Evolutionary conservation across 2,888 invertebrate genomes (phyloP), one percentile per base, ranked within the genome.

Genomic region (Eupithecia insigniata): DNA sequence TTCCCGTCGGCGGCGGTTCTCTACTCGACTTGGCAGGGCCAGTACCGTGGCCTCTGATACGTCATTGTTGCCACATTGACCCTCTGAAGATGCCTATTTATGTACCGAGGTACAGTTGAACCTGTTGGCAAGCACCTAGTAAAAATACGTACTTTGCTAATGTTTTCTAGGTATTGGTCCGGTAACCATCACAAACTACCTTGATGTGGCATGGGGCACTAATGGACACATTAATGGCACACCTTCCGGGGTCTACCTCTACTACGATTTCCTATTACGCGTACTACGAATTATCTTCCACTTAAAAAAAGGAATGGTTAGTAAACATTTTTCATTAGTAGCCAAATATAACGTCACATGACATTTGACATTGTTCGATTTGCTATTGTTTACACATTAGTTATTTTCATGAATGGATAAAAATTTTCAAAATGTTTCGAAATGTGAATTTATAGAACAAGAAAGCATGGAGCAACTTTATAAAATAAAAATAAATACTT

Each of bases 151-250:
- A 26, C 26, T 55, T 55, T 55, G 14, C 1, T 55, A 55, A 12
- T 26, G 12, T 5, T 1, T 22, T 4, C 22, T 8, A 26, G 26
- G 55, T 14, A 55, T 55, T 26, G 6, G 3, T 26, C 22, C 12
- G 12, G 55, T 26, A 26, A 55, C 5, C 55, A 26, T 26, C 26
- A 55, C 55, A 26, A 55, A 14, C 22, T 14, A 26, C 26, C 55
- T 55, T 26, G 55, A 55, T 55, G 51, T n/a, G 51, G 22, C 51
- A 22, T 51, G 55, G 2, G 26, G 26, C 22, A 55, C 55, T 55
- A 55, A 55, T 55, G 22, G n/a, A 64, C 36, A 22, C 64, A 64
- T 64, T 64, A 64, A 14, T 55, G 55, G 55, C 55, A 55, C 55
- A 26, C 55, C 55, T 55, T 26, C 12, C 55, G 26, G 55, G 26